These are phyloP conservation scores for Pogonus chalceus DNA, from an alignment of 1,140 invertebrate genomes.

Conservation along the genomic window DNA sequence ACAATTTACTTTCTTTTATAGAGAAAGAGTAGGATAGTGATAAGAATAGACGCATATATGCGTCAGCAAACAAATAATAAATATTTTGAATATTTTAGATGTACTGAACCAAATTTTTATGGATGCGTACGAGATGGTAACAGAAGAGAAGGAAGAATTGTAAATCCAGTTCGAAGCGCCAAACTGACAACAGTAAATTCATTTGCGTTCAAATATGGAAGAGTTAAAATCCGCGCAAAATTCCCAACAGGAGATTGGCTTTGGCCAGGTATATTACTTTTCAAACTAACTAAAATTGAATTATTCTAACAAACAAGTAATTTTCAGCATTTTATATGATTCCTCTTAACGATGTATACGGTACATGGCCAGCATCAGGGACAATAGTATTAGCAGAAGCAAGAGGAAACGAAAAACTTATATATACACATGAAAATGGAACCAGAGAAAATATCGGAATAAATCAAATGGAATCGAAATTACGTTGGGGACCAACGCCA, in stretches of 20 bases:
- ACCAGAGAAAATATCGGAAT: constrained; percentile 46
- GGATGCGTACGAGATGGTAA: background rate
- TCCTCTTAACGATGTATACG: constrained; percentile 44
- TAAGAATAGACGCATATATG: background rate
- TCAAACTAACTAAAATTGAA: background rate
- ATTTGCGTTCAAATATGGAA: constrained; percentile 56
- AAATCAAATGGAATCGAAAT: constrained; percentile 44
- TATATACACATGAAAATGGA: too few species aligned
- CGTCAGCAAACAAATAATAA: background rate
- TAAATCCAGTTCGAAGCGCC: constrained; percentile 55
- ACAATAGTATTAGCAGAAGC: constrained; percentile 47
- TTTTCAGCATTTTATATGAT: constrained; percentile 47
- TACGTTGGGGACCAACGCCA: constrained; percentile 52
- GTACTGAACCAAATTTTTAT: background rate
- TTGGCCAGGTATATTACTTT: constrained; percentile 47
- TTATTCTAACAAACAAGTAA: constrained; percentile 12
- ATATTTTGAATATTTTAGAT: background rate
- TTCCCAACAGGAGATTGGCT: constrained; percentile 64
- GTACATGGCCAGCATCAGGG: constrained; percentile 43
- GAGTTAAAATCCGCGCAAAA: constrained; percentile 55
- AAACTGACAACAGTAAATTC: constrained; percentile 49
- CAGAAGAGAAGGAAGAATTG: constrained; percentile 14
- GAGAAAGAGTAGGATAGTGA: background rate
- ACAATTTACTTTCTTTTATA: too few species aligned
- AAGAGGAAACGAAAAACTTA: constrained; percentile 44